phyloP scores from a whole-genome alignment of 1,140 invertebrate species.

The Heliconius congener region DNA sequence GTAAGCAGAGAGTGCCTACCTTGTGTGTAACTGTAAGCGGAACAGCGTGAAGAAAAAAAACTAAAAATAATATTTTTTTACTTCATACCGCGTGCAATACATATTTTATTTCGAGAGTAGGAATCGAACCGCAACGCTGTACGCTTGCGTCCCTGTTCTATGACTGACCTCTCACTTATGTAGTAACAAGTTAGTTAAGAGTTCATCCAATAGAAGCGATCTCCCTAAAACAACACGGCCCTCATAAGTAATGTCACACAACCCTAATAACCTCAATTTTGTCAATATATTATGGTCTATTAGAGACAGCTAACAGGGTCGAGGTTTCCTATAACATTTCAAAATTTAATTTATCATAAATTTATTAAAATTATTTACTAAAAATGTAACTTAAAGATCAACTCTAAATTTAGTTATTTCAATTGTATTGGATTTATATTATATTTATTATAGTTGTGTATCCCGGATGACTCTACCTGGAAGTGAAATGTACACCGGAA shows the following conservation, averaged over 20 bases:
- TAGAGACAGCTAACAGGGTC: background rate
- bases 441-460: too few species aligned
- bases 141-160: too few species aligned
- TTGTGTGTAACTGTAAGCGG: too few species aligned
- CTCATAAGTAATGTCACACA: background rate
- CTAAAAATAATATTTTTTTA: too few species aligned
- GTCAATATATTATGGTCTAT: background rate
- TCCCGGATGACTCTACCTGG: too few species aligned
- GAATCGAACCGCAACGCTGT: background rate
- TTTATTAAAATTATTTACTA: background rate
- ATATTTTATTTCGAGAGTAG: background rate
- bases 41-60: too few species aligned
- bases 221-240: constrained; percentile 6
- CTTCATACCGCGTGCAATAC: too few species aligned
- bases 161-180: background rate
- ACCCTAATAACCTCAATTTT: background rate
- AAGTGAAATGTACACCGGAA: too few species aligned
- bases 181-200: background rate
- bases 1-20: too few species aligned
- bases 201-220: background rate
- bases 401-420: too few species aligned
- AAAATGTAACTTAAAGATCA: too few species aligned
- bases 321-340: background rate
- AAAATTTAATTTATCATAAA: background rate
- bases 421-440: too few species aligned